phyloP scores from a whole-genome alignment of 2,113 vertebrate species.

The Chascanopsetta lugubris region DNA sequence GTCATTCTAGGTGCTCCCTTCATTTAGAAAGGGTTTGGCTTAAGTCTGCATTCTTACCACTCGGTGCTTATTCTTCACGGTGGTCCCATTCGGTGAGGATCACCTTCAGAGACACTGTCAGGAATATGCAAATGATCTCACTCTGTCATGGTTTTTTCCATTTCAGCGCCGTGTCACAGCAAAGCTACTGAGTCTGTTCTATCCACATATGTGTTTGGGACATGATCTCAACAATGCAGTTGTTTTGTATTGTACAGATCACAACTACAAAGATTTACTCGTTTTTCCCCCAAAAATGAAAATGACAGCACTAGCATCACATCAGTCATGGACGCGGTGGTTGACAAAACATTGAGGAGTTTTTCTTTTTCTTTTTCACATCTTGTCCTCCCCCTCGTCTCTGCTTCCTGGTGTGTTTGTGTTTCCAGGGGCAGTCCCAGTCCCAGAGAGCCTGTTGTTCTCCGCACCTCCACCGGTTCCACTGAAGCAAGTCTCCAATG shows the following conservation, averaged over 20 bases:
- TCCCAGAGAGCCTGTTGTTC: constrained; percentile 82
- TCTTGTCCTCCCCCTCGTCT: neutral
- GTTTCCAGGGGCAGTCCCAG: constrained; percentile 80
- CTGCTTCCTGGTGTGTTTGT: constrained; percentile 16
- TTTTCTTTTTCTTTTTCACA: neutral
- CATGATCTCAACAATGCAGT: no score
- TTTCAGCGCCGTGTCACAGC: neutral
- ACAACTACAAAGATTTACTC: neutral
- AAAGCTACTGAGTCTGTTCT: neutral
- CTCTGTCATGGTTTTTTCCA: no score
- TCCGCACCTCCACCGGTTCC: constrained; percentile 52
- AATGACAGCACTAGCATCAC: neutral
- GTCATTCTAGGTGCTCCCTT: no score
- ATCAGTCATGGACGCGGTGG: neutral
- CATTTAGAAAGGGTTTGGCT: neutral
- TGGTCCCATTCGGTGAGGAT: neutral
- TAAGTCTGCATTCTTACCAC: neutral
- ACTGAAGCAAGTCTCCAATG: constrained; percentile 45
- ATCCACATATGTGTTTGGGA: neutral
- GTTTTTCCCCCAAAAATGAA: neutral
- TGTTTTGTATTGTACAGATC: neutral
- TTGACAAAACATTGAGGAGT: neutral
- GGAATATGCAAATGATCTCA: neutral
- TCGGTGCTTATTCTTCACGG: neutral
- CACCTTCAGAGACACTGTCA: no score